Conservation (phyloP, 1,140 invertebrate genomes). For the Conus ventricosus region DNA sequence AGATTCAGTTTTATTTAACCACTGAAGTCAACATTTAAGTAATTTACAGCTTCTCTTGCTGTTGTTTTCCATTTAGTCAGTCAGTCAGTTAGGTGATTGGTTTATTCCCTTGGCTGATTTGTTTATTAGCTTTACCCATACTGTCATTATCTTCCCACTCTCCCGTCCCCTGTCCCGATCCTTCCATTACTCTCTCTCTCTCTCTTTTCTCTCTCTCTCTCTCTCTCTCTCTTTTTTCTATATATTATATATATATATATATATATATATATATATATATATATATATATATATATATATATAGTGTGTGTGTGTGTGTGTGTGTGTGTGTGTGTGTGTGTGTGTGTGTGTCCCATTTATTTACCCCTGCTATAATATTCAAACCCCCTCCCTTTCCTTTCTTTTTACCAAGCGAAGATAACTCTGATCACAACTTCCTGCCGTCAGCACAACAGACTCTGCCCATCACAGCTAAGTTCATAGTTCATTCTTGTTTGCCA, state of each 20-base stretch:
- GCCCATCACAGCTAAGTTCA: too few relatives aligned
- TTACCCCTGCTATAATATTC: too few relatives aligned
- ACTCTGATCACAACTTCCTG: too few relatives aligned
- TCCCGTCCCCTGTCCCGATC: not conserved
- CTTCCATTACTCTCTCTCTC: not conserved
- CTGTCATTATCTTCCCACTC: not conserved
- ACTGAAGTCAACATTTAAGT: not conserved
- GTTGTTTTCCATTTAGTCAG: not conserved
- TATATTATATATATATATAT: not conserved
- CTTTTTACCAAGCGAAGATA: too few relatives aligned
- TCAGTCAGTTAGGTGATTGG: not conserved
- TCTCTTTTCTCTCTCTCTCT: conserved; percentile 1
- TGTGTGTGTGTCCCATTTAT: too few relatives aligned
- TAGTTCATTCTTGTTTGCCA: too few relatives aligned
- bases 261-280: conserved; percentile 7
- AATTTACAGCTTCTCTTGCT: not conserved
- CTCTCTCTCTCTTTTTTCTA: conserved; percentile 9
- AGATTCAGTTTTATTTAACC: too few relatives aligned
- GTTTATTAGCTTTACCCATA: too few relatives aligned
- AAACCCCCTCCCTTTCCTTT: too few relatives aligned
- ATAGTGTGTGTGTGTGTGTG: not conserved
- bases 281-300: not conserved
- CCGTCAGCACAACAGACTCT: too few relatives aligned
- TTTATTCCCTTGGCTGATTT: not conserved
- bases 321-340: not conserved